Base-by-base conservation (phyloP, 2,113 vertebrate genomes). In the Tetrao urogallus region DNA sequence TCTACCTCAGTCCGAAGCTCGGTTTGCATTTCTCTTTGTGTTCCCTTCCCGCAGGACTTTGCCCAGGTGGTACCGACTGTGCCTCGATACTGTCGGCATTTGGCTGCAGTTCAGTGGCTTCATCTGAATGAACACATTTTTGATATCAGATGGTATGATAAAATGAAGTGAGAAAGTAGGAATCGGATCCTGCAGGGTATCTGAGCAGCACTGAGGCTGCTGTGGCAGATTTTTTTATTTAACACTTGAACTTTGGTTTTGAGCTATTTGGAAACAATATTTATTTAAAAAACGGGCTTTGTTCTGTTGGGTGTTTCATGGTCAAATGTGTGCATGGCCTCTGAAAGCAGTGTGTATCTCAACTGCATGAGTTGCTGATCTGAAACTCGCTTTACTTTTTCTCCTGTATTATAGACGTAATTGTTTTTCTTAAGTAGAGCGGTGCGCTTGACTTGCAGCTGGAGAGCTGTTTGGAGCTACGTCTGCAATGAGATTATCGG, bases 1-100 rank as follows among this genome's bases (percentile, higher is more conserved):
- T 83, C 98, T 98, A 98, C 97, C 97, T 98, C 98, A 89, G 64
- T 71, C 45, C 66, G 48, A 80, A 74, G 73, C 54, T 40, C 67
- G 40, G 21, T 52, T 65, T 47, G n/a, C 45, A 3, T 17, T 60
- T 86, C 7, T 21, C 19, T 2, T 34, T 8, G 61, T 38, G 43
- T 48, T 63, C 32, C 66, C 32, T 78, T 77, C 47, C 43, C 40
- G 66, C 19, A 70, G 72, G 64, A 48, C 48, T 73, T 36, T 71
- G 52, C 56, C 25, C 7, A 15, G n/a, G 22, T 84, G 52, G 38
- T 47, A 40, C 38, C 38, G 14, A 61, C 34, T 32, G 4, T 3
- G 7, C 42, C 52, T 78, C 13, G 27, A 72, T 70, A 64, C 83
- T 70, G 89, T 95, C 88, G 89, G 81, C 24, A 20, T 65, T 61